Base-by-base conservation (phyloP, 2,888 invertebrate species). In the Chydorus sphaericus region DNA sequence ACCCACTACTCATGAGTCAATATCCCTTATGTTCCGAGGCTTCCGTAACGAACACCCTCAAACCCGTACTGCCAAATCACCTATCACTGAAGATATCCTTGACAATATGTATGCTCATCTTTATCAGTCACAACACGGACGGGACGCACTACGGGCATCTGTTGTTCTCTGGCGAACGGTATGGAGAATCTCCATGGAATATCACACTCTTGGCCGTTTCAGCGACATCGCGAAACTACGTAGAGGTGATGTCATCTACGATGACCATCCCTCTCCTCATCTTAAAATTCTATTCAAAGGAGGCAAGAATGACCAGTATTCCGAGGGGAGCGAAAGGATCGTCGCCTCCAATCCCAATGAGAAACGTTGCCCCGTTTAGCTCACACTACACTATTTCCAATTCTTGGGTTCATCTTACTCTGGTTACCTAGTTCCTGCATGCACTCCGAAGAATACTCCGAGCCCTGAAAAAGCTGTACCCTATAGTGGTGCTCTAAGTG, bases 101-200 rank as follows among this genome's bases (percentile, higher is more conserved):
- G 20, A 16, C 20, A 11, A 36, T 18, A 38, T 38, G 38, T 38
- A 20, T 38, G 38, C 38, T 38, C 38, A 38, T 18, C 38, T 38
- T 18, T 38, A 38, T 38, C 14, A 38, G n/a, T 7, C 14, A 38
- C 16, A 11, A 11, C 38, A 38, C 4, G 38, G 14, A 38, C 16
- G n/a, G 20, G 38, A 38, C 20, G 38, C 16, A 18, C 38, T 38
- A 20, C 38, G 16, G 16, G 44, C 44, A 5, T 44, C 44, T 20
- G 44, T 44, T 44, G 44, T 44, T 20, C 44, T 44, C 16, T 44
- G 44, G 44, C 20, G 44, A 44, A 44, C 44, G 26, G 16, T 44
- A 10, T 44, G 44, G 44, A 20, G 44, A 18, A 44, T 20, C 20
- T 44, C 14, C 16, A 20, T 44, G 26, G 44, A 44, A 20, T 44